Evolutionary conservation across 2,797 vertebrate genomes (phyloP).

Genomic region (Tolypeutes matacus): DNA sequence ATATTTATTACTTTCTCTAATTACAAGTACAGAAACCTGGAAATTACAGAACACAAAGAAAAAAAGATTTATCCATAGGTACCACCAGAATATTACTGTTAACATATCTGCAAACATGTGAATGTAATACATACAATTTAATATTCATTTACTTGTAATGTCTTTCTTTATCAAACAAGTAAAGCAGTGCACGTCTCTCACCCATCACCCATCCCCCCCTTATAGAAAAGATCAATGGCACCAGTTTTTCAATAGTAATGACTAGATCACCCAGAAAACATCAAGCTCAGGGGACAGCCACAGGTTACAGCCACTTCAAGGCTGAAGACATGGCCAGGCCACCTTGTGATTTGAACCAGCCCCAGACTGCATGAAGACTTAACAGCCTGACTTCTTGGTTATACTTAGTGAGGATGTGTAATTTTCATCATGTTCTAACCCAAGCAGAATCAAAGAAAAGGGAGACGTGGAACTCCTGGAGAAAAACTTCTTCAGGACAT

Average conservation of each 20-base stretch:
- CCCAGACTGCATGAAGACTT: not conserved
- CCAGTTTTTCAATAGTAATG: not conserved
- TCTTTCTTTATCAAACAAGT: not conserved
- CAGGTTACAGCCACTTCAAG: not conserved
- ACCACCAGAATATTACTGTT: not conserved
- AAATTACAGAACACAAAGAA: not conserved
- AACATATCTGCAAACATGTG: not conserved
- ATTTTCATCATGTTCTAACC: not conserved
- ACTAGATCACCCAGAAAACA: not conserved
- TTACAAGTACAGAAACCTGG: not conserved
- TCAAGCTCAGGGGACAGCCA: not conserved
- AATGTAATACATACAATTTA: not conserved
- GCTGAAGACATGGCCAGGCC: not conserved
- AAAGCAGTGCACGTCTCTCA: not conserved
- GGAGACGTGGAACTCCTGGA: not conserved
- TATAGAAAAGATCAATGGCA: not conserved
- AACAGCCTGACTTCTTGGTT: not conserved
- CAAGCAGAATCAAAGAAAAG: not conserved
- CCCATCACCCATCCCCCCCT: not conserved
- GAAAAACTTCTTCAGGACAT: not conserved
- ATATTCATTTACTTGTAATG: not conserved
- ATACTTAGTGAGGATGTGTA: not conserved
- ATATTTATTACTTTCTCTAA: conserved; percentile 13
- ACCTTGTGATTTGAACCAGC: not conserved
- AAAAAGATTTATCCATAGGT: not conserved